These are phyloP conservation scores for Rostratula benghalensis DNA, from an alignment of 2,113 vertebrate genomes.

Conservation along the genomic window DNA sequence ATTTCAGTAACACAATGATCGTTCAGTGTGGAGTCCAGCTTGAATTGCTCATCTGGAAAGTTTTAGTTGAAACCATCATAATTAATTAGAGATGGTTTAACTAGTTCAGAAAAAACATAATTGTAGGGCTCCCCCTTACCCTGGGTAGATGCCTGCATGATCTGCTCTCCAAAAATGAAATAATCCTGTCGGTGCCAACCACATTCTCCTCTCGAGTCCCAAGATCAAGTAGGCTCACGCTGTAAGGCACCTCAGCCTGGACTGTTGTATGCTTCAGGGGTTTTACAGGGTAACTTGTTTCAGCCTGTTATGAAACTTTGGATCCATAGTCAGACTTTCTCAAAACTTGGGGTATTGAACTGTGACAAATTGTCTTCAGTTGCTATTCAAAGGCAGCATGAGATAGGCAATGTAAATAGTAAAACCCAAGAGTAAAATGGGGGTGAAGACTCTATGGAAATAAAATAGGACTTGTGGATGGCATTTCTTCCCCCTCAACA, in stretches of 20 bases:
- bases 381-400: not conserved
- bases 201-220: not conserved
- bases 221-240: not conserved
- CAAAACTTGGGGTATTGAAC: not conserved
- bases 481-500: not conserved
- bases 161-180: slow-evolving; percentile 3
- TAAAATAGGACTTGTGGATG: not conserved
- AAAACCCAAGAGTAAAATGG: not conserved
- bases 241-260: not conserved
- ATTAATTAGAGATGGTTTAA: slow-evolving; percentile 60
- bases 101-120: not conserved
- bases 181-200: not conserved
- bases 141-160: not conserved
- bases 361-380: not conserved
- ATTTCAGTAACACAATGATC: not conserved
- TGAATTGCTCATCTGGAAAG: slow-evolving; percentile 43
- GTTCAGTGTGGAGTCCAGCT: not conserved
- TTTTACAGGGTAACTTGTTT: not conserved
- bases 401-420: not conserved
- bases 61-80: slow-evolving; percentile 35
- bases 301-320: not conserved
- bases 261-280: not conserved
- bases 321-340: not conserved
- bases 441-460: not conserved
- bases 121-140: not conserved